Evolutionary conservation across 2,888 invertebrate genomes (phyloP), one percentile per base, ranked within the genome.

Genomic region (Neoitamus cyanurus): DNA sequence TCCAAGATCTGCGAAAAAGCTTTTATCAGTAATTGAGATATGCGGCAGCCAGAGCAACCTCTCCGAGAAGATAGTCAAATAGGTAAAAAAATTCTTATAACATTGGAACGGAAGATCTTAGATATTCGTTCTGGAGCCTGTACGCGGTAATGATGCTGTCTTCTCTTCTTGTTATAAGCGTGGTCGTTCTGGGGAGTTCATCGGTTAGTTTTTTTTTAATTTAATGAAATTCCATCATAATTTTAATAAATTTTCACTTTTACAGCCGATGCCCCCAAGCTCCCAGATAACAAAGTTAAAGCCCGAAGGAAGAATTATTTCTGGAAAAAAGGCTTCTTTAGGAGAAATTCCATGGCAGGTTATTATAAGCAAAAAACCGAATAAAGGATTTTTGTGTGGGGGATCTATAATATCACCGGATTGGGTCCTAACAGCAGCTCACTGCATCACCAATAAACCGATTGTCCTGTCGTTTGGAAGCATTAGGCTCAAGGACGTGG

Each of bases 331-430:
- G 34, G 82, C 82, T 36, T 13, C 69, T 15, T 69, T 82, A 30
- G 82, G 82, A 6, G 69, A 82, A 69, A 89, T 90, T 48, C 91
- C 91, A 3, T 90, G 90, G 90, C 90, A 90, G 85, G 91, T 90
- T 9, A 88, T 90, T 78, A 83, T 90, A 0, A 90, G 90, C 83
- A 87, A 88, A 6, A 88, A 89, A 84, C 82, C 68, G 25, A 82
- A 82, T 36, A 68, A 15, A 69, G 69, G 69, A 69, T 82, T 69
- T 42, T 82, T 82, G 0, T 83, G 83, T 72, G 83, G 83, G n/a
- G 83, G 83, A 9, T 72, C 83, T 1, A 70, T 83, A 37, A 83
- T 83, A 11, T 70, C 72, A 2, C 13, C 42, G 30, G 83, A 83
- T 42, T 83, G 83, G 83, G 72, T 83, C 0, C 42, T 83, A 1